phyloP scores from a whole-genome alignment of 2,113 vertebrate species.

The Camelus bactrianus region DNA sequence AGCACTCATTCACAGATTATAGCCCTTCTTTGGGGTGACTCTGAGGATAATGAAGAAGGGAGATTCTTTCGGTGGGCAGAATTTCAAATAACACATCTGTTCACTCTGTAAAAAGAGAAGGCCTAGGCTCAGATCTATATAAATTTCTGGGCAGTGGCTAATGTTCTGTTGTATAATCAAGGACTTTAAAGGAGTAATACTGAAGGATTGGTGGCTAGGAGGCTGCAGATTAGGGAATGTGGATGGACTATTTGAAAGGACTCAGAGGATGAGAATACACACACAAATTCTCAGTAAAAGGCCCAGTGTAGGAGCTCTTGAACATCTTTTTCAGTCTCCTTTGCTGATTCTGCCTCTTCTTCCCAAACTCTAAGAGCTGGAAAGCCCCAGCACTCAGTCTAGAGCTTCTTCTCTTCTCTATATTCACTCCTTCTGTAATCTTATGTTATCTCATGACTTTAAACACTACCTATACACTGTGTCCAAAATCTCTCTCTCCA shows the following conservation, averaged over 20 bases:
- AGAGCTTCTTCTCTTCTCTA: background rate
- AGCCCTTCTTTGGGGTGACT: background rate
- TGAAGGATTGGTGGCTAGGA: background rate
- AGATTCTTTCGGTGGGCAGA: background rate
- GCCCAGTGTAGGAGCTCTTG: background rate
- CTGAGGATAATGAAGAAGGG: background rate
- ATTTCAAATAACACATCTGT: background rate
- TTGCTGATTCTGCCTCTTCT: background rate
- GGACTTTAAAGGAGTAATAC: background rate
- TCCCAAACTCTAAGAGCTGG: background rate
- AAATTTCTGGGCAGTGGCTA: background rate
- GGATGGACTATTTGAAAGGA: background rate
- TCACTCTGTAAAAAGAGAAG: conserved; percentile 18
- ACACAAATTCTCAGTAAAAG: background rate
- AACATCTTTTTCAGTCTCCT: background rate
- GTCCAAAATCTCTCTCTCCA: background rate
- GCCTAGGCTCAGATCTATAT: background rate
- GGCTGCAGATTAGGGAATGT: background rate
- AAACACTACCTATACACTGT: background rate
- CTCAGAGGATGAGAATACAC: background rate
- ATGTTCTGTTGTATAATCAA: background rate
- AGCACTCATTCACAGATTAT: background rate
- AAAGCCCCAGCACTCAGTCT: background rate
- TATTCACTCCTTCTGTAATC: background rate
- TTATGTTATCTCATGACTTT: background rate